Base-by-base conservation (phyloP, 2,888 invertebrate species). In the Stenoptilia bipunctidactyla region DNA sequence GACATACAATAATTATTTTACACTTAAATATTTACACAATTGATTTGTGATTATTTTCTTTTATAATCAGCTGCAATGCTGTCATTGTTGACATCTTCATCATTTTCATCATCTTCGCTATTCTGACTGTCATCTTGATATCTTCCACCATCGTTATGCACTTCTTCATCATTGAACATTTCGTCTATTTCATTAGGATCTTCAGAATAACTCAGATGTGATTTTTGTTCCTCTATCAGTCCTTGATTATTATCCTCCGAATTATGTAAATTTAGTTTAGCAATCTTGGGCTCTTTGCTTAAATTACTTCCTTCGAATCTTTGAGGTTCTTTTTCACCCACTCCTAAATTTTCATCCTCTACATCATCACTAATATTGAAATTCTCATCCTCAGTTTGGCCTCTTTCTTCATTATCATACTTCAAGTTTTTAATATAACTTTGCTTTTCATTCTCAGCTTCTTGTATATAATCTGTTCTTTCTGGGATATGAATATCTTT, bases 141-240 rank as follows among this genome's bases (percentile, higher is more conserved):
- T 40, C 57, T 61, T 13, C 50, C 47, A 20, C 40, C 40, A 25
- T 56, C 50, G 41, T 53, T 58, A 13, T 58, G 58, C 13, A 54
- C 44, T 43, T 67, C 67, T 40, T 70, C 62, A 42, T 72, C 64
- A 45, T 67, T 62, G 15, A 59, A 62, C 44, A 53, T 52, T 27
- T 62, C 60, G 39, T 64, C 59, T 14, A 58, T 43, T 40, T 60
- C 64, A 14, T 48, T 50, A 1, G 55, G 47, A 43, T 61, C 58
- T 15, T 65, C 61, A 25, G 52, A 53, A 45, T 61, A 54, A 15
- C 56, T 51, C 2, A 49, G 50, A 27, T 52, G 43, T 37, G 47
- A 48, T 37, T 45, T 49, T 43, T 55, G 48, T 4, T 52, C 50
- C 27, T 51, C 51, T 13, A 57, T 50, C 6, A 43, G 47, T 15